Base-by-base conservation (phyloP, 2,888 invertebrate genomes). In the Pherbina coryleti region DNA sequence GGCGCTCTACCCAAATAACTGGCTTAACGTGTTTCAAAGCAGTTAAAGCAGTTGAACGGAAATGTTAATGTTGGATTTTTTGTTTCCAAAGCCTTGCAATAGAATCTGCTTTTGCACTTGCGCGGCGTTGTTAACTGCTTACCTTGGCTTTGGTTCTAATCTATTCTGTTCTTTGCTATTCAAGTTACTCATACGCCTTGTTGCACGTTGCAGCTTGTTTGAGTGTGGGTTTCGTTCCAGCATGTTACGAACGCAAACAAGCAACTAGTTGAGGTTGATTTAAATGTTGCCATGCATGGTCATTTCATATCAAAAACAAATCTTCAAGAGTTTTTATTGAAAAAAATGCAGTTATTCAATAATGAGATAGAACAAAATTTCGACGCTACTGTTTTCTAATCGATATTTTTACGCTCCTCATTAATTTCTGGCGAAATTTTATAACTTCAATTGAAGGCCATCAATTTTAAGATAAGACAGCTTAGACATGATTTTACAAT, bases 171-270 rank as follows among this genome's bases (percentile, higher is more conserved):
- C n/a, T 34, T 8, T 17, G n/a, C 64, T 64, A 44, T 53, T 53
- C 19, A 51, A 11, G 69, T 69, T 31, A 51, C 71, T 31, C 34
- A 55, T 71, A 55, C 71, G 55, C 60, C 19, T 22, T 19, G 60
- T 57, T 14, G 34, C 44, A 34, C 11, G 34, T 37, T 8, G 22
- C 17, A 28, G 60, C 25, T 60, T 17, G 22, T 19, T 37, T 44
- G 72, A 57, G 34, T 25, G 72, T 72, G 72, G 72, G 60, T 14
- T 71, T 55, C 34, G 19, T 9, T 64, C 9, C n/a, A 37, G n/a
- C 25, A 2, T 60, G 11, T 14, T 31, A 17, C 28, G 25, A 4
- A 60, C 28, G 19, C 28, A 14, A 14, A 60, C 28, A 60, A 28
- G 22, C 60, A 31, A 60, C 28, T 60, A 4, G 60, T n/a, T 60